These are phyloP conservation scores for Asarcornis scutulata DNA, from an alignment of 2,113 vertebrate genomes.

Conservation along the genomic window DNA sequence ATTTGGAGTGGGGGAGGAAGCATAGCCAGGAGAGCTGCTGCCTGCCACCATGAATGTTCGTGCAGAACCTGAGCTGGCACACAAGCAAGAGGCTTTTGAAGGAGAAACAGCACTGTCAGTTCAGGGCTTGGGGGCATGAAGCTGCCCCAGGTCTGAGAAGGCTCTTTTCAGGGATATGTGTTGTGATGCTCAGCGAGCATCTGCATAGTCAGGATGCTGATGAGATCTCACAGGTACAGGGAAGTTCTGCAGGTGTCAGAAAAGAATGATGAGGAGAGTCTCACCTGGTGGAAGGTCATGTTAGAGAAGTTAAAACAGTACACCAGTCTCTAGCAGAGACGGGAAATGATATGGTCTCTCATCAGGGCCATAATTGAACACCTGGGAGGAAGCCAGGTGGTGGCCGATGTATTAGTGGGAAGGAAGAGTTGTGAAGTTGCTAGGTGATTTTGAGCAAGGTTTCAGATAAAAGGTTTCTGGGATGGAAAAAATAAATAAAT, in stretches of 20 bases:
- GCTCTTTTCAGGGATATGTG: neutral
- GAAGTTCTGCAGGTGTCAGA: neutral
- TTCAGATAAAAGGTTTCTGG: neutral
- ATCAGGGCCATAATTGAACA: neutral
- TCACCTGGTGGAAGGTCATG: neutral
- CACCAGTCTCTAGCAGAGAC: neutral
- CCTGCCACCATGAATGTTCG: neutral
- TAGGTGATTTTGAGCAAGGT: neutral
- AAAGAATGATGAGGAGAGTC: accelerated
- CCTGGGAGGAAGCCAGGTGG: neutral
- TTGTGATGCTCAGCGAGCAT: neutral
- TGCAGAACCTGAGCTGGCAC: neutral
- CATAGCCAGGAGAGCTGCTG: neutral
- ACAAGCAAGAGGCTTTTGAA: neutral
- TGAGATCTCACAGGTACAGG: neutral
- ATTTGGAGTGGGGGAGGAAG: neutral
- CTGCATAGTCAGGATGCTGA: neutral
- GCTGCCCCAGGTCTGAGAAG: neutral
- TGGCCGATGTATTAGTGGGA: neutral
- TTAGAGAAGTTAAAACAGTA: neutral
- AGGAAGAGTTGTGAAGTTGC: neutral
- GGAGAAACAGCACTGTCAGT: neutral
- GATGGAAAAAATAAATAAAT: neutral
- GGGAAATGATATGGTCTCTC: neutral
- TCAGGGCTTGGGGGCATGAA: neutral